phyloP scores from a whole-genome alignment of 2,113 vertebrate genomes.

The Tympanuchus pallidicinctus region DNA sequence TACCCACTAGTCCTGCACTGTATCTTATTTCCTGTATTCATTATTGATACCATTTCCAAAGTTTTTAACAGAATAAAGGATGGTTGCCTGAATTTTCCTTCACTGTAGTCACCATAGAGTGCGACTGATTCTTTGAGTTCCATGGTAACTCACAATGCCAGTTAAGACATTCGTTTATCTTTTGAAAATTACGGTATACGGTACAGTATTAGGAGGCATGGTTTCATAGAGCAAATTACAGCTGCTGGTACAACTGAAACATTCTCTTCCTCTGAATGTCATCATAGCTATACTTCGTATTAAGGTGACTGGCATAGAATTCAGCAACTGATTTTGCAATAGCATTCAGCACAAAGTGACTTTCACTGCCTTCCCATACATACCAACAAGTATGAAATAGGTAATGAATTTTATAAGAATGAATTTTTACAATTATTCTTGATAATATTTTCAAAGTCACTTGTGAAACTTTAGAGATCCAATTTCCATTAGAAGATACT shows the following conservation, averaged over 20 bases:
- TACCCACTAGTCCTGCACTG: not conserved
- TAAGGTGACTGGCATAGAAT: not conserved
- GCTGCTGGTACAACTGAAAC: not conserved
- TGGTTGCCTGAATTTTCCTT: not conserved
- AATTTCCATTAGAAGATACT: not conserved
- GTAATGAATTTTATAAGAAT: not conserved
- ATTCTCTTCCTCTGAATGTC: not conserved
- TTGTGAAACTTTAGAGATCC: not conserved
- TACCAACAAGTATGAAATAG: not conserved
- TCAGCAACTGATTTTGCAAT: not conserved
- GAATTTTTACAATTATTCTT: not conserved
- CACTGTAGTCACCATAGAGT: not conserved
- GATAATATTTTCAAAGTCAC: not conserved
- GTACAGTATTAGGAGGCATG: not conserved
- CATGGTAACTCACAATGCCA: not conserved
- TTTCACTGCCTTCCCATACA: not conserved
- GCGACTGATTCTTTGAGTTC: not conserved
- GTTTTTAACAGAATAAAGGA: not conserved
- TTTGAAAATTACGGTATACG: not conserved
- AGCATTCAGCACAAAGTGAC: not conserved
- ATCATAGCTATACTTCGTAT: not conserved
- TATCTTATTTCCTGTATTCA: not conserved
- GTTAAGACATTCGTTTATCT: not conserved
- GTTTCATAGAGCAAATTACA: not conserved
- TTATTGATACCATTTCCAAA: not conserved